Evolutionary conservation across 2,797 vertebrate genomes (phyloP).

Genomic region (Aeoliscus strigatus): DNA sequence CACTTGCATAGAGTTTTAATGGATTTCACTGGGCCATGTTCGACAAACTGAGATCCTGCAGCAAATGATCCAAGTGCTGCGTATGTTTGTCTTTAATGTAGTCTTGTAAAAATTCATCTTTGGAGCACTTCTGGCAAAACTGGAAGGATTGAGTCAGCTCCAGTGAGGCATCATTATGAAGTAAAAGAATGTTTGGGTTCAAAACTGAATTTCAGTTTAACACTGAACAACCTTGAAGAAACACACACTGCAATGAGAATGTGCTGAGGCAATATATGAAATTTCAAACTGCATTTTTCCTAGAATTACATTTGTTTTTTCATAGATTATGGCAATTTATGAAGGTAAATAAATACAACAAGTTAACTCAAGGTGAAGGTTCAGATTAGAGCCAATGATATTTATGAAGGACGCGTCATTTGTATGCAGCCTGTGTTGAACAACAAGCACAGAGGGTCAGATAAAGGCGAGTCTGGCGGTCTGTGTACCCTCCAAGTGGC

Average conservation of each 20-base stretch:
- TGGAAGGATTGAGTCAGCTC: neutral
- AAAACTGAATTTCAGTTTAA: neutral
- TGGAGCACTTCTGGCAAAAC: neutral
- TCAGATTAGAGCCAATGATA: neutral
- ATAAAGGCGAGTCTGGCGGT: neutral
- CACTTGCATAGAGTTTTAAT: conserved; percentile 15
- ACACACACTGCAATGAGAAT: conserved; percentile 15
- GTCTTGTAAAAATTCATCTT: neutral
- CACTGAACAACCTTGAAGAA: conserved; percentile 1
- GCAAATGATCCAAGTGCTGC: conserved; percentile 1
- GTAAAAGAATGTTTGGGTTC: neutral
- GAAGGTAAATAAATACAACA: neutral
- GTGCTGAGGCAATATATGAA: conserved; percentile 6
- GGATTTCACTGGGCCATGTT: conserved; percentile 2
- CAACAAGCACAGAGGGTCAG: conserved; percentile 6
- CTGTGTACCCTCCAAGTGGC: conserved; percentile 8
- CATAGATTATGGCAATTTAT: too few relatives aligned
- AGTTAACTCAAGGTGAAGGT: conserved; percentile 3
- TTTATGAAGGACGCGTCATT: neutral
- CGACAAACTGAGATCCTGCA: conserved; percentile 9
- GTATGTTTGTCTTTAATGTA: neutral
- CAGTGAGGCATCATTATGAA: neutral
- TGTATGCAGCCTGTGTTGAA: conserved; percentile 25
- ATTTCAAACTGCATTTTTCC: too few relatives aligned
- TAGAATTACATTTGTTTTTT: too few relatives aligned